A percentile compares a stretch with the other conserved stretches of the same genome.
Conservation (phyloP, 92 coral and sea anemone species). For the Zoanthus sociatus region DNA sequence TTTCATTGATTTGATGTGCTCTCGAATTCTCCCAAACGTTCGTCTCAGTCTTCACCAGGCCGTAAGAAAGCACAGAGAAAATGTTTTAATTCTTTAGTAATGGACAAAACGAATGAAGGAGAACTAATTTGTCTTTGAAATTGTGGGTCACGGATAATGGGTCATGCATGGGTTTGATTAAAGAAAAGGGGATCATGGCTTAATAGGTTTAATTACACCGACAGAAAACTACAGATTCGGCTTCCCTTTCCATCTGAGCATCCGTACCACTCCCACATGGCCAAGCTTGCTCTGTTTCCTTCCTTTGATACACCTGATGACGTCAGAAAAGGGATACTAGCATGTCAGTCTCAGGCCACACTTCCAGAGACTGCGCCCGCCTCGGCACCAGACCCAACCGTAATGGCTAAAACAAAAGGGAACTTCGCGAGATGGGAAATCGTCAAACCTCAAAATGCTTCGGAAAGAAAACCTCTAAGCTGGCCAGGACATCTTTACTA, state of each 20-base stretch:
- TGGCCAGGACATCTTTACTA: constrained; percentile 90
- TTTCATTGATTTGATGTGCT: too few species aligned
- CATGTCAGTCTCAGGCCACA: constrained; percentile 67
- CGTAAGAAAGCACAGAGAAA: too few species aligned
- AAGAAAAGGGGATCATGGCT: background rate
- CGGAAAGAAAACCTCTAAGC: constrained; percentile 80
- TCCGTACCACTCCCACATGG: constrained; percentile 86
- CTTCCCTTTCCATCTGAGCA: constrained; percentile 90
- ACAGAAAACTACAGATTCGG: constrained; percentile 74
- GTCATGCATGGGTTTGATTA: too few species aligned
- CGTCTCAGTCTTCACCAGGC: too few species aligned
- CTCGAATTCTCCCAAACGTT: too few species aligned
- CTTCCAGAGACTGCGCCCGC: constrained; percentile 90
- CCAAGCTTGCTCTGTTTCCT: constrained; percentile 87
- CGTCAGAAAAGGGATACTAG: constrained; percentile 79
- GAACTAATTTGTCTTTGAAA: too few species aligned
- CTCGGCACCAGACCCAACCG: constrained; percentile 78
- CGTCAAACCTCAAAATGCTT: constrained; percentile 73
- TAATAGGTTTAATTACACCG: background rate
- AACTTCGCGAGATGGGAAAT: constrained; percentile 87
- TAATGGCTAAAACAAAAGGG: constrained; percentile 87
- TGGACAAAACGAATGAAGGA: too few species aligned
- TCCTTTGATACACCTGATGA: constrained; percentile 90
- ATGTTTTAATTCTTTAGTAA: too few species aligned
- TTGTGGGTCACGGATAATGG: too few species aligned